These are phyloP conservation scores for Sphyrna mokarran DNA, from an alignment of 2,113 vertebrate species.

Conservation along the genomic window DNA sequence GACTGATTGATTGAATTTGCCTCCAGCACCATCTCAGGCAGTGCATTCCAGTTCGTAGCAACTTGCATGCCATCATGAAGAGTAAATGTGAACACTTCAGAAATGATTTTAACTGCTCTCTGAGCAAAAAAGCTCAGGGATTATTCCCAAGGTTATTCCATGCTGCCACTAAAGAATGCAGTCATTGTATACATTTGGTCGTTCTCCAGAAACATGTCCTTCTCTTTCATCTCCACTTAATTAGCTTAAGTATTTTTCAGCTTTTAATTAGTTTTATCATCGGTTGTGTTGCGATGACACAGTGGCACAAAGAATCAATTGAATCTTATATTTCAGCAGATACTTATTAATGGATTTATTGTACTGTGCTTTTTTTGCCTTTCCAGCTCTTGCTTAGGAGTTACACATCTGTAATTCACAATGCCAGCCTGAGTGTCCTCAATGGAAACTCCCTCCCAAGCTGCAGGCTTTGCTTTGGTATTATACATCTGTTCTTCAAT, in stretches of 20 bases:
- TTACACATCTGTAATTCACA: not conserved
- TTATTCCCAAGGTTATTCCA: not conserved
- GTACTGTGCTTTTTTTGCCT: not conserved
- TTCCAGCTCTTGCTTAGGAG: not conserved
- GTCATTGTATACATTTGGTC: not conserved
- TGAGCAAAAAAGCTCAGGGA: not conserved
- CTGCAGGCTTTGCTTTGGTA: not conserved
- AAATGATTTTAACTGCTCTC: not conserved
- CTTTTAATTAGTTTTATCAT: not conserved
- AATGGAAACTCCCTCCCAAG: not conserved
- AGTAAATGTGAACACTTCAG: not conserved
- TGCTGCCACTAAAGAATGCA: not conserved
- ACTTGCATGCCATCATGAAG: not conserved
- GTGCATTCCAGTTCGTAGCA: too few relatives aligned
- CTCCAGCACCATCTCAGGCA: too few relatives aligned
- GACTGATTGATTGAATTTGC: too few relatives aligned
- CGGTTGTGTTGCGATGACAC: not conserved
- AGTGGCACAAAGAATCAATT: not conserved
- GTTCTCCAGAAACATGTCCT: not conserved
- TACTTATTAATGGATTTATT: not conserved
- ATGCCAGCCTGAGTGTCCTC: not conserved
- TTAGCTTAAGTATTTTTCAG: not conserved
- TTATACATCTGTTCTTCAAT: not conserved
- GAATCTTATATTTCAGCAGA: not conserved
- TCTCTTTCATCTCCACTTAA: not conserved